A percentile compares a stretch with the other conserved stretches of the same genome.
phyloP scores from a whole-genome alignment of 2,797 vertebrate genomes.

The Lindbergichthys nudifrons region DNA sequence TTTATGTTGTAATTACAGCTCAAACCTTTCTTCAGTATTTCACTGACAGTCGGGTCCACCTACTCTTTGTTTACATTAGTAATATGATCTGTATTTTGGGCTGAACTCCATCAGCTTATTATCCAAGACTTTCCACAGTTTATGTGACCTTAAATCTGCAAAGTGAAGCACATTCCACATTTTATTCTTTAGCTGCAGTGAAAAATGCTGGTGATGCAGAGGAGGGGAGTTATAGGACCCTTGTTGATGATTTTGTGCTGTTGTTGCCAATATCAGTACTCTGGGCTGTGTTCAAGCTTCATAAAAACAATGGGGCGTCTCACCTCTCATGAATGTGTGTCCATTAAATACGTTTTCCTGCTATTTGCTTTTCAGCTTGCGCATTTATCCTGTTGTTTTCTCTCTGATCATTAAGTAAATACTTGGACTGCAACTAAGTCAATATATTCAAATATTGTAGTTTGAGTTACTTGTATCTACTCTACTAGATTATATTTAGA shows the following conservation, averaged over 20 bases:
- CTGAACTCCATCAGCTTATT: background rate
- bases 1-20: conserved; percentile 17
- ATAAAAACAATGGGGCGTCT: conserved; percentile 54
- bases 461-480: too few relatives aligned
- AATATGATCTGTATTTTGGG: background rate
- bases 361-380: background rate
- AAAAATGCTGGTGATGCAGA: conserved; percentile 6
- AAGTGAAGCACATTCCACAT: conserved; percentile 11
- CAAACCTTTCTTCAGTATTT: background rate
- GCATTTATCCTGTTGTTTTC: conserved; percentile 3
- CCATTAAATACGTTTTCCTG: conserved; percentile 15
- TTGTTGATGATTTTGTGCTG: background rate
- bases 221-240: background rate
- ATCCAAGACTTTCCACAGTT: background rate
- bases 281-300: background rate
- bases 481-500: too few relatives aligned
- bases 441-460: too few relatives aligned
- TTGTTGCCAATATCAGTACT: conserved; percentile 22
- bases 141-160: background rate
- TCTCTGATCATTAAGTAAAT: conserved; percentile 7
- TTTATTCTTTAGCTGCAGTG: conserved; percentile 8
- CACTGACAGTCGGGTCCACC: background rate
- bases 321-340: conserved; percentile 20
- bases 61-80: conserved; percentile 3
- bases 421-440: too few relatives aligned